A percentile compares a stretch with the other conserved stretches of the same genome.
These are phyloP conservation scores for Holothuria leucospilota DNA, from an alignment of 53 echinoderm and acorn worm genomes.

Conservation along the genomic window DNA sequence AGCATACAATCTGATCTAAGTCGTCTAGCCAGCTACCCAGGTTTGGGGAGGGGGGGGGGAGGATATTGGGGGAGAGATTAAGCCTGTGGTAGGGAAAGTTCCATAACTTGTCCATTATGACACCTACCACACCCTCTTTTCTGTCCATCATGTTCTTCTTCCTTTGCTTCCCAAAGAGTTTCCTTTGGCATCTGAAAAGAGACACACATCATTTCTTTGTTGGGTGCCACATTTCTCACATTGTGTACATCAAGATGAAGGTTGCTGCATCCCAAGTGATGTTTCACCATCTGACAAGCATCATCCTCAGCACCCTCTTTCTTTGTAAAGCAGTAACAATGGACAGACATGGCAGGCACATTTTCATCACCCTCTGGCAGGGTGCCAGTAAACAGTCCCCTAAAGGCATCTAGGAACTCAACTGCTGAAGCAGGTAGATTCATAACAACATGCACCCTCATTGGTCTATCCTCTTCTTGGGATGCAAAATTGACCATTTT, in stretches of 20 bases:
- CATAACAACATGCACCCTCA: slow-evolving; percentile 82
- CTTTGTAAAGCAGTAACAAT: slow-evolving; percentile 94
- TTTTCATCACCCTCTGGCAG: slow-evolving; percentile 47
- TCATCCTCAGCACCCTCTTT: slow-evolving; percentile 66
- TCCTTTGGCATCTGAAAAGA: slow-evolving; percentile 72
- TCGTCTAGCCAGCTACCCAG: too few species aligned
- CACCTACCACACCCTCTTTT: too few species aligned
- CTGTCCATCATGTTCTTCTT: too few species aligned
- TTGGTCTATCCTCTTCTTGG: slow-evolving; percentile 9
- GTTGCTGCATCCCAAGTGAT: slow-evolving; percentile 1
- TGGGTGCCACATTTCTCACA: slow-evolving; percentile 95
- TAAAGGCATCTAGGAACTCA: slow-evolving; percentile 87
- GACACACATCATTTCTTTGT: slow-evolving; percentile 99
- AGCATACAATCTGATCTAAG: too few species aligned
- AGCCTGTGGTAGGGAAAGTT: too few species aligned
- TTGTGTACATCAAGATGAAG: slow-evolving; percentile 65
- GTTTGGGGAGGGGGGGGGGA: too few species aligned
- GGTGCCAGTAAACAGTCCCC: slow-evolving; percentile 54
- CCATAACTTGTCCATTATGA: too few species aligned
- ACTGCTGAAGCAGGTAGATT: slow-evolving; percentile 90
- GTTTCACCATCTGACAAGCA: slow-evolving; percentile 65
- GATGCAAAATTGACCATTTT: background rate
- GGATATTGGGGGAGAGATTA: too few species aligned
- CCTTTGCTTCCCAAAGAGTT: slow-evolving; percentile 51
- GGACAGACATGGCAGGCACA: slow-evolving; percentile 69